Conservation (phyloP, 2,113 vertebrate genomes). For the Dromiciops gliroides region DNA sequence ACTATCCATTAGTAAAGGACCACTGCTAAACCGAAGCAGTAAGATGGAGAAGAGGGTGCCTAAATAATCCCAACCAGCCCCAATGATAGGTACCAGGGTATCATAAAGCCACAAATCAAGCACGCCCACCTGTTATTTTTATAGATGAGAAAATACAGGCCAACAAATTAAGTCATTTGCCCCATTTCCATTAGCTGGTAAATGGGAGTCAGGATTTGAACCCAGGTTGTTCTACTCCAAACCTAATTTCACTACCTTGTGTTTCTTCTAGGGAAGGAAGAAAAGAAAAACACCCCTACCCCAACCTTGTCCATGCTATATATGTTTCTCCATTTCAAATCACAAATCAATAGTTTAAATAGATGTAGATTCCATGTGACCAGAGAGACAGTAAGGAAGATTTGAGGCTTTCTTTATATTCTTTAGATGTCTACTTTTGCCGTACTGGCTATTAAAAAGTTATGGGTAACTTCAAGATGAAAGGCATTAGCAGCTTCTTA, state of each 20-base stretch:
- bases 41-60: background rate
- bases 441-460: conserved; percentile 76
- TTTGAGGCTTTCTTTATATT: conserved; percentile 64
- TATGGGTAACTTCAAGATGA: conserved; percentile 81
- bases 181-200: background rate
- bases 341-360: conserved; percentile 44
- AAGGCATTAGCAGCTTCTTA: conserved; percentile 79
- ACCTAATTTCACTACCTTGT: background rate
- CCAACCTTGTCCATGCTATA: background rate
- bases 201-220: background rate
- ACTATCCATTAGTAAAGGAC: background rate
- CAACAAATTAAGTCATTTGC: background rate
- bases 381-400: conserved; percentile 36
- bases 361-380: conserved; percentile 65
- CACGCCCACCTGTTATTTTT: background rate
- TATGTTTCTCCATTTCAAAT: conserved; percentile 41
- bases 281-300: background rate
- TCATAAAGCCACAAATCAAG: background rate
- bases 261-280: background rate
- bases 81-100: background rate
- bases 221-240: background rate
- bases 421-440: conserved; percentile 70
- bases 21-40: background rate
- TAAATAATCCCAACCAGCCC: background rate
- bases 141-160: background rate